Conservation (phyloP, 2,113 vertebrate species). For the Hippocampus mohnikei region DNA sequence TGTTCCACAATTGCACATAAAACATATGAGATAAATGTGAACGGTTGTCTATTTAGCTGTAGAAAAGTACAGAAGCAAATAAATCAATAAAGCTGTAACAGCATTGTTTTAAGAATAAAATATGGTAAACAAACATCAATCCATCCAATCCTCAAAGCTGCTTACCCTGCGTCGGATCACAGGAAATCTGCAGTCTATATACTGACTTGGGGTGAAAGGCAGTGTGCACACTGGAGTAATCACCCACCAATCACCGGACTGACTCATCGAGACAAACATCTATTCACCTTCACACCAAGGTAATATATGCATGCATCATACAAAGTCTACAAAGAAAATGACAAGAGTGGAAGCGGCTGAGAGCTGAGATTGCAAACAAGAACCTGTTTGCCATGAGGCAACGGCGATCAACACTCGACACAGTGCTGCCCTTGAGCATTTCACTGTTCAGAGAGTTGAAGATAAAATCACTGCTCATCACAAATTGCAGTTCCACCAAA, state of each 20-base stretch:
- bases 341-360: neutral
- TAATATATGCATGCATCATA: neutral
- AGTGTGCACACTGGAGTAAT: neutral
- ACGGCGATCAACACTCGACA: neutral
- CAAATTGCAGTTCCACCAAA: too few species aligned
- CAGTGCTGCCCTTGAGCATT: neutral
- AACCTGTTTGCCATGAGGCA: neutral
- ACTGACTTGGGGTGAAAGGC: neutral
- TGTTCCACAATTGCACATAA: conserved; percentile 3
- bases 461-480: too few species aligned
- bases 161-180: neutral
- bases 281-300: neutral
- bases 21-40: neutral
- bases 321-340: neutral
- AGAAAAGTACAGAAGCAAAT: neutral
- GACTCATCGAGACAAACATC: neutral
- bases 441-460: neutral
- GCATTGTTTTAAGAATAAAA: neutral
- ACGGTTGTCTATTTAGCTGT: neutral
- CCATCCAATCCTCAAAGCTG: neutral
- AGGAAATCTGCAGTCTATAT: neutral
- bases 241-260: neutral
- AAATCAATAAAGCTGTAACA: neutral
- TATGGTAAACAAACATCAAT: neutral
- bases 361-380: neutral